Conservation (phyloP, 2,797 vertebrate genomes). For the Hylomyscus alleni region DNA sequence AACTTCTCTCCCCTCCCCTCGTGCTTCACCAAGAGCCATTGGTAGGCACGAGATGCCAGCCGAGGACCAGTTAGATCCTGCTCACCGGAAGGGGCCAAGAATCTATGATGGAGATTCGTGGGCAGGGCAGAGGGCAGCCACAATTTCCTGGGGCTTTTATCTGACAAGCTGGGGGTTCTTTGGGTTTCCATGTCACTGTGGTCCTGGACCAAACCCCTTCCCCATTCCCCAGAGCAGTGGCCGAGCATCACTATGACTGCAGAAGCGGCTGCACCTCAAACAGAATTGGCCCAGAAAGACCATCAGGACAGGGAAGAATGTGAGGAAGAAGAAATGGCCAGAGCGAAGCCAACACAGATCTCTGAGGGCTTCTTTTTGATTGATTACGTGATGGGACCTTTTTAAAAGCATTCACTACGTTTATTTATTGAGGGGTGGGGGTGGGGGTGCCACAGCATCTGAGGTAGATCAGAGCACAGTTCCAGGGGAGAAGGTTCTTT, state of each 20-base stretch:
- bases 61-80: neutral
- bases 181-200: neutral
- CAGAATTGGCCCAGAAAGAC: neutral
- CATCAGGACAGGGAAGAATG: no score
- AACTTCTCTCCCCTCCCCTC: neutral
- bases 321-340: neutral
- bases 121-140: neutral
- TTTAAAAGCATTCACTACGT: neutral
- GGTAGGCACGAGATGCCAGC: neutral
- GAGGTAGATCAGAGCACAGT: neutral
- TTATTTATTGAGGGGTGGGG: neutral
- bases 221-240: neutral
- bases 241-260: neutral
- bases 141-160: neutral
- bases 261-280: neutral
- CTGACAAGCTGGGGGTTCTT: neutral
- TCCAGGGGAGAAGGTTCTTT: neutral
- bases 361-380: neutral
- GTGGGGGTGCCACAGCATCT: no score
- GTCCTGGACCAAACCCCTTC: neutral
- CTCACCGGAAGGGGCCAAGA: neutral
- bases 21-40: neutral
- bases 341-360: neutral
- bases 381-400: neutral
- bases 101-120: fast-evolving